phyloP scores from a whole-genome alignment of 1,140 invertebrate genomes.

The Orussus abietinus region DNA sequence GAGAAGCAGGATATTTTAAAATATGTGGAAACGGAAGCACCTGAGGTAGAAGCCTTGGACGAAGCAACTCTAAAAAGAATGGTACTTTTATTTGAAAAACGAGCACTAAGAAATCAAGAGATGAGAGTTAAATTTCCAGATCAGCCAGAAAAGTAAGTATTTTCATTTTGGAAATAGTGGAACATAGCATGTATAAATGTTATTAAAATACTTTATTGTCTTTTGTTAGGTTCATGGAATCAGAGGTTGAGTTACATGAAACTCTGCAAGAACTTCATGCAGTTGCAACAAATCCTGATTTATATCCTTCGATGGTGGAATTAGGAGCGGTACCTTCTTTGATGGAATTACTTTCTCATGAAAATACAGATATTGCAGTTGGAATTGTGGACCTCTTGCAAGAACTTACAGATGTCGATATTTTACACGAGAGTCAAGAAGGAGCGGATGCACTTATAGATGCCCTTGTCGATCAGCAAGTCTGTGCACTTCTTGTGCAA shows the following conservation, averaged over 20 bases:
- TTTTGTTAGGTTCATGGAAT: slow-evolving; percentile 89
- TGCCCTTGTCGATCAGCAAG: slow-evolving; percentile 80
- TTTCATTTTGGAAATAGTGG: not conserved
- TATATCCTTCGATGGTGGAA: slow-evolving; percentile 90
- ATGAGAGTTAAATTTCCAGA: slow-evolving; percentile 98
- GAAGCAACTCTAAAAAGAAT: slow-evolving; percentile 85
- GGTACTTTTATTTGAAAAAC: slow-evolving; percentile 90
- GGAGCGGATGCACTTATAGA: slow-evolving; percentile 75
- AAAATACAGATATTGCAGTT: slow-evolving; percentile 92
- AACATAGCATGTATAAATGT: not conserved
- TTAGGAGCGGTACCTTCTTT: slow-evolving; percentile 83
- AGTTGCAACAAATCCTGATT: slow-evolving; percentile 90
- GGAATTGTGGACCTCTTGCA: slow-evolving; percentile 78
- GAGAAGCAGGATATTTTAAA: slow-evolving; percentile 76
- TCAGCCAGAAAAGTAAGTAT: slow-evolving; percentile 80
- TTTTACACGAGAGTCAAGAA: slow-evolving; percentile 85
- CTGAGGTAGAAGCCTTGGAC: slow-evolving; percentile 79
- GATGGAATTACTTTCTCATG: slow-evolving; percentile 91
- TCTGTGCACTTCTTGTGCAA: slow-evolving; percentile 87
- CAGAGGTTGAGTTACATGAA: slow-evolving; percentile 93
- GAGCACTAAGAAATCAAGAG: slow-evolving; percentile 92
- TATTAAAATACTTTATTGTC: not conserved
- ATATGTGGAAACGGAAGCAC: slow-evolving; percentile 77
- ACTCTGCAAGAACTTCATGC: slow-evolving; percentile 90
- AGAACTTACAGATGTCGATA: slow-evolving; percentile 95